Evolutionary conservation across 1,140 invertebrate genomes (phyloP), one percentile per base, ranked within the genome.

Genomic region (Hydropsyche tenuis): DNA sequence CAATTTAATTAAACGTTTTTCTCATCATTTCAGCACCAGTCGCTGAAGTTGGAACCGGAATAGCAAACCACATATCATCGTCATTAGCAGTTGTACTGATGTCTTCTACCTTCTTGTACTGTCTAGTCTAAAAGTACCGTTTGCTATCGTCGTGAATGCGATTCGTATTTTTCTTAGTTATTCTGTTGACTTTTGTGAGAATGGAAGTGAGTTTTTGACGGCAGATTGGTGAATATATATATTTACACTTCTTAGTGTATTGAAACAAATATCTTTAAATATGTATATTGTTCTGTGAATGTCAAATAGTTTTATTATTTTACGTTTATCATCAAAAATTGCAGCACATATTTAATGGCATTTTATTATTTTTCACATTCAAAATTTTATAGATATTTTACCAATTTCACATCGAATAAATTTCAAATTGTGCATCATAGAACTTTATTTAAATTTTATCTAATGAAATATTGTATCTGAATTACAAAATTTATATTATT

Each of bases 41-140:
- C 0, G 70, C 71, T 1, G 65, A 76, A 64, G 60, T 76, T 2
- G 66, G 66, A 2, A 42, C 48, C 18, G 25, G 53, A 12, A 14
- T 53, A 37, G 23, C 7, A 4, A 48, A 16, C 16, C 9, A 46
- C 51, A 14, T 37, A 18, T 70, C 68, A 66, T 18, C 66, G 18
- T 16, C 23, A 23, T 20, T 51, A 22, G 22, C 43, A 0, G 23
- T 42, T 5, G 20, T 51, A 69, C 45, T 65, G 11, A 27, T 66
- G 0, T 62, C 71, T 12, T 48, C 74, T 12, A n/a, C 69, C 22
- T 18, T 75, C 25, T 51, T 65, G 30, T 69, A 48, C 51, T 25
- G 60, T 68, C 60, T 75, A 75, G 71, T 73, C 65, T 37, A 37
- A 73, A 51, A 53, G 60, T 73, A 56, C 27, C 65, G n/a, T 71